Percentiles rank a stretch among this genome's conserved stretches.
Conservation (phyloP, 2,888 invertebrate genomes). For the Parthenolecanium corni region DNA sequence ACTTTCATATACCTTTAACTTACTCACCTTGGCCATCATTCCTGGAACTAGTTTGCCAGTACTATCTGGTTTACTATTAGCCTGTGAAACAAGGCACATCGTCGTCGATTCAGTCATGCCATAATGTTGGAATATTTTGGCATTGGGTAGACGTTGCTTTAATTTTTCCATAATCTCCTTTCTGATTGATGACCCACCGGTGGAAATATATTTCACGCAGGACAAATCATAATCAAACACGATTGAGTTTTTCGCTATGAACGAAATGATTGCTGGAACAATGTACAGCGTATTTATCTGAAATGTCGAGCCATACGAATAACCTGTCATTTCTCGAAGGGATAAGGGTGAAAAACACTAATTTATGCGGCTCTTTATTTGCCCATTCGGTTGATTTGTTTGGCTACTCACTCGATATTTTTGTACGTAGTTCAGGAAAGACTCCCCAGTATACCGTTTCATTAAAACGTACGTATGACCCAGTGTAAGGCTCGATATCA, state of each 20-base stretch:
- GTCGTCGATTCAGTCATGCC: slow-evolving; percentile 32
- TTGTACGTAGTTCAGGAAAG: slow-evolving; percentile 52
- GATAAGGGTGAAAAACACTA: no score
- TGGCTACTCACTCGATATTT: slow-evolving; percentile 44
- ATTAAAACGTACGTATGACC: slow-evolving; percentile 36
- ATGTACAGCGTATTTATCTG: slow-evolving; percentile 46
- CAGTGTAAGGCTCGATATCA: not conserved
- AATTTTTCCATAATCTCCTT: slow-evolving; percentile 32
- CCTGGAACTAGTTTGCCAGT: slow-evolving; percentile 32
- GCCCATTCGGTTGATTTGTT: not conserved
- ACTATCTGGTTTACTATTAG: slow-evolving; percentile 29
- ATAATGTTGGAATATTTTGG: slow-evolving; percentile 16
- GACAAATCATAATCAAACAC: slow-evolving; percentile 41
- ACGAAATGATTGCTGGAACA: slow-evolving; percentile 64
- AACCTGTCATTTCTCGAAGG: not conserved
- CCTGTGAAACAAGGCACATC: not conserved
- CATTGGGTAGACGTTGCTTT: slow-evolving; percentile 3
- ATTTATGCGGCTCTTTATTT: no score
- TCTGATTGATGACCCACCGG: slow-evolving; percentile 42
- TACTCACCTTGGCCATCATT: slow-evolving; percentile 32
- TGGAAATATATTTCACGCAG: slow-evolving; percentile 37
- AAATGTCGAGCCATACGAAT: slow-evolving; percentile 26
- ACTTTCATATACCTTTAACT: no score
- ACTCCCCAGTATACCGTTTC: slow-evolving; percentile 59
- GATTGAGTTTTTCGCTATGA: slow-evolving; percentile 48